A percentile compares a stretch with the other conserved stretches of the same genome.
Conservation (phyloP, 2,113 vertebrate species). For the Morone saxatilis region DNA sequence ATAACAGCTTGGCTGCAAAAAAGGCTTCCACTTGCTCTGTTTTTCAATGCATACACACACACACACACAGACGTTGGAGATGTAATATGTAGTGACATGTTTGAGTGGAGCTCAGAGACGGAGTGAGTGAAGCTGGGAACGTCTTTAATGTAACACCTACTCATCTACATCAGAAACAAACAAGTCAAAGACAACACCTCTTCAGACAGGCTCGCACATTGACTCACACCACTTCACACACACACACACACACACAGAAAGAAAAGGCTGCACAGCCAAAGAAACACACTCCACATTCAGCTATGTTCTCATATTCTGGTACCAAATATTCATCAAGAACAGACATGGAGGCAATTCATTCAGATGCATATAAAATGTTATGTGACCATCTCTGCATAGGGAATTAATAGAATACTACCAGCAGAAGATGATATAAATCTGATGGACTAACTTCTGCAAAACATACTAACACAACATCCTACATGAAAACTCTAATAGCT, state of each 20-base stretch:
- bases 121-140: slow-evolving; percentile 65
- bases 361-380: slow-evolving; percentile 18
- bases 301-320: slow-evolving; percentile 16
- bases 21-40: slow-evolving; percentile 15
- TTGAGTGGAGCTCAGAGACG: slow-evolving; percentile 70
- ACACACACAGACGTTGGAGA: slow-evolving; percentile 29
- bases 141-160: slow-evolving; percentile 77
- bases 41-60: slow-evolving; percentile 18
- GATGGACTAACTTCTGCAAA: slow-evolving; percentile 1
- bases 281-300: slow-evolving; percentile 25
- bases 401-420: slow-evolving; percentile 15
- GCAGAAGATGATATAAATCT: slow-evolving; percentile 14
- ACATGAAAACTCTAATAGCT: slow-evolving; percentile 18
- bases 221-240: slow-evolving; percentile 24
- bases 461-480: background rate
- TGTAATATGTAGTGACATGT: slow-evolving; percentile 71
- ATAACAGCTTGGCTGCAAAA: slow-evolving; percentile 44
- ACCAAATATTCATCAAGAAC: slow-evolving; percentile 27
- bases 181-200: slow-evolving; percentile 60
- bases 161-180: slow-evolving; percentile 70
- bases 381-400: slow-evolving; percentile 1
- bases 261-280: slow-evolving; percentile 2
- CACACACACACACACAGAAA: slow-evolving; percentile 4
- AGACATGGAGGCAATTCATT: slow-evolving; percentile 20
- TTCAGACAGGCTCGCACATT: slow-evolving; percentile 32